phyloP scores from a whole-genome alignment of 1,140 invertebrate genomes.

The honey bee (Apis mellifera) region Amel_HAv3.1 CM009936.2:11294501-11295000 shows the following conservation, averaged over 20 bases:
- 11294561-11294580: not conserved
- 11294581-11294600: not conserved
- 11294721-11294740: not conserved
- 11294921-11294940: not conserved
- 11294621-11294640: not conserved
- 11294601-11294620: constrained; percentile 10
- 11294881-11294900: not conserved
- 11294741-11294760: constrained; percentile 15
- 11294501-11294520: not conserved
- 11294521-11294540: constrained; percentile 2
- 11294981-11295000: not conserved
- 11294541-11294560: not conserved
- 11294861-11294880: not conserved
- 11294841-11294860: constrained; percentile 4
- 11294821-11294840: not conserved
- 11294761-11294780: not conserved
- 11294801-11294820: not conserved
- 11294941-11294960: not conserved
- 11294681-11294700: not conserved
- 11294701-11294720: not conserved
- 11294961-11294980: not conserved
- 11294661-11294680: not conserved
- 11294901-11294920: not conserved
- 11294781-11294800: not conserved
- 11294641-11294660: not conserved